phyloP scores from a whole-genome alignment of 2,113 vertebrate species.

The Myodes glareolus region DNA sequence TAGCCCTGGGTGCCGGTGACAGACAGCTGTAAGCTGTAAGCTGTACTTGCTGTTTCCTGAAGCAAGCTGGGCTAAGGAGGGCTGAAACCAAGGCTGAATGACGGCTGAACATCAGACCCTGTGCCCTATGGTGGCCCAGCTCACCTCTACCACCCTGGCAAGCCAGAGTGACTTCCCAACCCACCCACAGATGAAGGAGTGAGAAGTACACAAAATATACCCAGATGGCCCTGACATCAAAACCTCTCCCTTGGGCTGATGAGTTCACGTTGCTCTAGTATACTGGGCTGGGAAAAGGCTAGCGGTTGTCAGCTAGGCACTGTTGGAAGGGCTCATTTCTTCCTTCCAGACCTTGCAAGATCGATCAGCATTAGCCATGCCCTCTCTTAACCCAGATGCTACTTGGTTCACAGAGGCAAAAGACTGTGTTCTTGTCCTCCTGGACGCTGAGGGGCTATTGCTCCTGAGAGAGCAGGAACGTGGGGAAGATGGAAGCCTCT shows the following conservation, averaged over 20 bases:
- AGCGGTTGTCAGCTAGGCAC: fast-evolving
- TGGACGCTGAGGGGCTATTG: fast-evolving
- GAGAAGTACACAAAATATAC: fast-evolving
- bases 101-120: fast-evolving
- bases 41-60: not conserved
- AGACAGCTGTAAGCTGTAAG: not conserved
- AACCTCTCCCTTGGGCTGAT: not conserved
- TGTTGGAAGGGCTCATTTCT: not conserved
- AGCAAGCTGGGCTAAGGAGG: not conserved
- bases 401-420: not conserved
- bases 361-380: fast-evolving
- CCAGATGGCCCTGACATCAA: not conserved
- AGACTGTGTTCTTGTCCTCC: not conserved
- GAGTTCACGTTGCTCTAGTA: not conserved
- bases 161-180: not conserved
- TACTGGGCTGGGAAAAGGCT: no score
- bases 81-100: not conserved
- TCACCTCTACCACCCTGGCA: not conserved
- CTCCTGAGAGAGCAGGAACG: not conserved
- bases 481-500: not conserved
- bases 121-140: fast-evolving
- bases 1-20: slow-evolving; percentile 2
- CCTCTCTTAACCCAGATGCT: not conserved
- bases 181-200: not conserved
- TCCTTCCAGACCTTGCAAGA: not conserved